Evolutionary conservation across 2,888 invertebrate genomes (phyloP), one percentile per base, ranked within the genome.

Genomic region (Campoplex capitator): DNA sequence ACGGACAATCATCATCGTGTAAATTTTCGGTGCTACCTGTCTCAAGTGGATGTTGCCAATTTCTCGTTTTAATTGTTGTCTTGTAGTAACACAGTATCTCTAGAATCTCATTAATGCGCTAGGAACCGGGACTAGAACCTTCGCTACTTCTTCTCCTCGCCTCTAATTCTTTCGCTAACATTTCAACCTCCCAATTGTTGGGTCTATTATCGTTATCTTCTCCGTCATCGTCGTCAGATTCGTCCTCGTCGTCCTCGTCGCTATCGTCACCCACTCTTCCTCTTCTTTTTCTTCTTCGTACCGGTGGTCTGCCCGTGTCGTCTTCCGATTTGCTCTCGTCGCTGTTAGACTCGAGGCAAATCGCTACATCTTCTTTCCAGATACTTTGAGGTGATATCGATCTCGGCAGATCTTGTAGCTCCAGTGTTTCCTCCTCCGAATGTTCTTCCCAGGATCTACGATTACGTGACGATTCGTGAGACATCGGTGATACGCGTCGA

Each of bases 171-270:
- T 97, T 96, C 0, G 97, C 97, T 56, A 97, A 94, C 97, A 97
- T 97, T 93, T 96, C 96, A 0, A 97, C 96, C 93, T 97, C 97
- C 97, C 97, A 97, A 91, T 97, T 96, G 88, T 96, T 96, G 87
- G 94, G 94, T 8, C 93, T 92, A 35, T 87, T 88, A 3, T 90
- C 84, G 42, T 79, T 18, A 38, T 56, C 68, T 1, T n/a, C 42
- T 38, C 88, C 85, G 65, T 68, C 56, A 18, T 56, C 70, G 7
- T 51, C 58, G 18, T 79, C 73, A 1, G 28, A 13, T 48, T 71
- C 78, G 9, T 68, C 92, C 11, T 90, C 92, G 51, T 94, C 94
- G 13, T 91, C 93, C 32, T 93, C 94, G 1, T 35, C 65, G 13
- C 83, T 86, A 32, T 77, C 78, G 3, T 76, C 75, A 18, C 65